phyloP scores from a whole-genome alignment of 2,113 vertebrate genomes.

The Phaethon lepturus region DNA sequence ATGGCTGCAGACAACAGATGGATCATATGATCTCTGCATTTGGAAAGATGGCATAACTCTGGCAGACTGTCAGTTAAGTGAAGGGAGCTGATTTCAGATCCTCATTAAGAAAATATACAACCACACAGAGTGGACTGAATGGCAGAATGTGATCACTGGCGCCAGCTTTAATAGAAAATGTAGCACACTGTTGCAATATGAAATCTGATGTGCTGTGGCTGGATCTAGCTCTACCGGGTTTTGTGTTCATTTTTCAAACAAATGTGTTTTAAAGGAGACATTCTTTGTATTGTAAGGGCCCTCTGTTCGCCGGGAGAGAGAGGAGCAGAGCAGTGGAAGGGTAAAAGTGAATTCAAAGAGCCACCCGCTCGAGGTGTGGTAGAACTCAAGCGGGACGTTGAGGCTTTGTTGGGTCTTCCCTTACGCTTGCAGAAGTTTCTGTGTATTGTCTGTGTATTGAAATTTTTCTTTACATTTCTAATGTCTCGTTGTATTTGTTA shows the following conservation, averaged over 20 bases:
- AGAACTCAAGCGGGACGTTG: accelerated
- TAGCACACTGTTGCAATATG: conserved; percentile 9
- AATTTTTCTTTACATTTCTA: background rate
- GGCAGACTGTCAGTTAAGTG: conserved; percentile 58
- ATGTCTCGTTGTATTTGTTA: background rate
- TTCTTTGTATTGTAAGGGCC: background rate
- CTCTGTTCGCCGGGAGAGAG: background rate
- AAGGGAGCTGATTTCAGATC: conserved; percentile 57
- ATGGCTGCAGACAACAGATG: conserved; percentile 65
- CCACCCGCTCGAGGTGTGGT: too few relatives aligned
- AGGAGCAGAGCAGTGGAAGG: background rate
- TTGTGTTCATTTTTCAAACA: conserved; percentile 10
- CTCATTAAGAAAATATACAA: conserved; percentile 63
- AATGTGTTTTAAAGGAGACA: background rate
- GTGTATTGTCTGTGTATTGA: background rate
- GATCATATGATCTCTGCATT: conserved; percentile 64
- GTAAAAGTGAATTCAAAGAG: background rate
- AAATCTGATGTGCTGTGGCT: conserved; percentile 45
- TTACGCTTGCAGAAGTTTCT: background rate
- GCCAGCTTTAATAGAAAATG: conserved; percentile 50
- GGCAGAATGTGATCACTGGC: conserved; percentile 42
- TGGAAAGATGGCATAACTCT: conserved; percentile 68
- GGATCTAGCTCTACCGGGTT: background rate
- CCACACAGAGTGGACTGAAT: conserved; percentile 11
- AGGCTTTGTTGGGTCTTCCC: background rate